A percentile compares a stretch with the other conserved stretches of the same genome.
phyloP scores from a whole-genome alignment of 2,888 invertebrate species.

The Leptura quadrifasciata region DNA sequence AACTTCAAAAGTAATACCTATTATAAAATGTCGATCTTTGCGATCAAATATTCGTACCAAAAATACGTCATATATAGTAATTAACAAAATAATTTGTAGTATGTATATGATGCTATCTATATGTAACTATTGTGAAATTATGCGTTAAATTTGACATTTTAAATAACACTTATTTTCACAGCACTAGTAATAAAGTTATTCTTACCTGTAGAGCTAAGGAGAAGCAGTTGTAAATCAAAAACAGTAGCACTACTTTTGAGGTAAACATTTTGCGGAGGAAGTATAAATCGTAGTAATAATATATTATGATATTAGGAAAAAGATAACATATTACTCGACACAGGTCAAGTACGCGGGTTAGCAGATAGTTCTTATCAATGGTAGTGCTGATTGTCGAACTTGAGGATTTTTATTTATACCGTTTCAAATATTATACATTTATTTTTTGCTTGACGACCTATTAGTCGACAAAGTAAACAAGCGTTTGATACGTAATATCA shows the following conservation, averaged over 20 bases:
- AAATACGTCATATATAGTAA: too few relatives aligned
- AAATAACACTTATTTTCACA: neutral
- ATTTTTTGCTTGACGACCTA: neutral
- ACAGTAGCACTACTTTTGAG: neutral
- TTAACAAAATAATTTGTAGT: too few relatives aligned
- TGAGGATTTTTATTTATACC: neutral
- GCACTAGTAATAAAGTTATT: too few relatives aligned
- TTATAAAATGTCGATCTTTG: too few relatives aligned
- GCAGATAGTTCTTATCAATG: neutral
- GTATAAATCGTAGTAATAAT: neutral
- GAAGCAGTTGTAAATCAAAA: conserved; percentile 3
- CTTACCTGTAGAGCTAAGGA: conserved; percentile 15
- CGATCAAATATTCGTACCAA: too few relatives aligned
- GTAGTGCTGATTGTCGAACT: neutral
- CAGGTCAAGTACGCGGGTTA: neutral
- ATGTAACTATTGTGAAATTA: neutral
- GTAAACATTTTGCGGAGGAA: conserved; percentile 7
- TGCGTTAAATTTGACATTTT: neutral
- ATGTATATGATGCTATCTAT: neutral
- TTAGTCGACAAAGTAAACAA: too few relatives aligned
- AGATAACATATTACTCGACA: neutral
- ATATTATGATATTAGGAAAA: neutral
- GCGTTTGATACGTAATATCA: too few relatives aligned
- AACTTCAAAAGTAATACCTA: too few relatives aligned
- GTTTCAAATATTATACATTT: neutral